Base-by-base conservation (phyloP, 2,113 vertebrate genomes). In the Globicephala melas region DNA sequence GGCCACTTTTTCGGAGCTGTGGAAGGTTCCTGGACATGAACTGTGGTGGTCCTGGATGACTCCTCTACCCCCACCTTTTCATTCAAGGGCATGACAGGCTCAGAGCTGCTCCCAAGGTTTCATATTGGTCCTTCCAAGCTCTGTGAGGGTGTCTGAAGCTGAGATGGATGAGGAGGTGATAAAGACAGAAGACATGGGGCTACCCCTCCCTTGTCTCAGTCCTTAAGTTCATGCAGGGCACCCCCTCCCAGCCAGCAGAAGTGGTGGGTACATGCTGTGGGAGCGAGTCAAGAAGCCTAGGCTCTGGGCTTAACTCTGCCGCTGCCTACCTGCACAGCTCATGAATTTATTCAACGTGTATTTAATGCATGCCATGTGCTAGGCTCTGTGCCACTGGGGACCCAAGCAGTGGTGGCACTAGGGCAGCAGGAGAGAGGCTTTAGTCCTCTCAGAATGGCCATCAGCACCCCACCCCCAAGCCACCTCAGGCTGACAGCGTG, bases 401-500 rank as follows among this genome's bases (percentile, higher is more conserved):
- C 44, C 26, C 15, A 21, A 91, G 90, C 63, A 36, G 14, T 58
- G 36, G 17, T 62, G 60, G 71, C 50, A 38, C 28, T 62, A 89
- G 76, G 71, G 44, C 74, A 41, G 76, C 90, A 77, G 55, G 26
- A 77, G 33, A 96, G 38, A 97, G 62, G 79, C 88, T 84, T 94
- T 84, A 65, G 31, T 15, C 14, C 21, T 65, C 63, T 93, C 60
- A 94, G 87, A 96, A 76, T 84, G 86, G 80, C 95, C 89, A 87
- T 58, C 60, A 89, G 44, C 44, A 91, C 36, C 82, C 76, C 4
- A 74, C 89, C 89, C 60, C 83, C 70, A 80, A 96, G 90, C 83
- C 77, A 96, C 92, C 88, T 97, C 84, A 90, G 83, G 92, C 97
- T 97, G 97, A 97, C 11, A 6, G 90, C 41, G 1, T 97, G 98